Evolutionary conservation across 2,797 vertebrate genomes (phyloP), one percentile per base, ranked within the genome.

Genomic region (Silurus lanzhouensis): DNA sequence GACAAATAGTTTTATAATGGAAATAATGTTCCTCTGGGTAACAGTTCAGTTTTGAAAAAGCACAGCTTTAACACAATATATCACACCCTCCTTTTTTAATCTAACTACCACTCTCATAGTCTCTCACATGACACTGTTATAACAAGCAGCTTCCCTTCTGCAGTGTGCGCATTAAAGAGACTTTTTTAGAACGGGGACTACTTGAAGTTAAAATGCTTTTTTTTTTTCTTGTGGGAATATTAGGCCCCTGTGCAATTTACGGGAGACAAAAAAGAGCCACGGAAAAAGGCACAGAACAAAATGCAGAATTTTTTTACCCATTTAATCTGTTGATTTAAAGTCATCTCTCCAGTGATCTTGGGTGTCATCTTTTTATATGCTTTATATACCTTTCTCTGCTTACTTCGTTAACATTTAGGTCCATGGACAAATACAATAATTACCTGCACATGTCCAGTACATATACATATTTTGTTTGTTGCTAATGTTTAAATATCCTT

Each of bases 321-420:
- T 90, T 91, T 91, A 88, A 89, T 89, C 87, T 90, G 85, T 87
- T 83, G 72, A 89, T 90, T 87, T 88, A 89, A 84, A 89, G 88
- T 88, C 82, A 85, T 88, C 87, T 84, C 89, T 89, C 83, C n/a
- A 80, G 67, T 88, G 87, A 89, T 88, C 88, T 85, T 68, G 71
- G 81, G 85, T 70, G 83, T 74, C 70, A 58, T 79, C 48, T 83
- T 83, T 85, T 84, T 85, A 87, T 88, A 83, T 89, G 61, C 46
- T 80, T 22, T 86, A 72, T 91, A 75, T 82, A 81, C 60, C 81
- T 78, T 83, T 83, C 52, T 80, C 31, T 79, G 9, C 61, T 83
- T 58, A 68, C 75, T 67, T 81, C n/a, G 78, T 70, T 68, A 20
- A 70, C 27, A 83, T 88, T 85, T 38, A 82, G 48, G 55, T 57